These are phyloP conservation scores for Oncorhynchus kisutch DNA, from an alignment of 2,113 vertebrate species.

Conservation along the genomic window DNA sequence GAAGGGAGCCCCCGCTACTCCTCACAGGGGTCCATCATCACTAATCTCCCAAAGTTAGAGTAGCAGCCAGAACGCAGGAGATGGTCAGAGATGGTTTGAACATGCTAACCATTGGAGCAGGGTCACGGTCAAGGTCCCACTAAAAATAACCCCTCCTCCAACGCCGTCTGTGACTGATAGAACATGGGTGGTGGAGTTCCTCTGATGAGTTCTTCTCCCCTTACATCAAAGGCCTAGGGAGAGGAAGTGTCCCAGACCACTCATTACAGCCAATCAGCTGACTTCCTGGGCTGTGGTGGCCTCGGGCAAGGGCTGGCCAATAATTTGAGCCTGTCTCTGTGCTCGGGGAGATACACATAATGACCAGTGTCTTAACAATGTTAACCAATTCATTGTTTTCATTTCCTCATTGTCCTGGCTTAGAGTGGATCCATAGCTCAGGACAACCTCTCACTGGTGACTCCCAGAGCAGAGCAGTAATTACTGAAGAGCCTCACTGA, in stretches of 20 bases:
- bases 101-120: slow-evolving; percentile 17
- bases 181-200: background rate
- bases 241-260: slow-evolving; percentile 24
- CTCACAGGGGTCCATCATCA: slow-evolving; percentile 4
- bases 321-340: slow-evolving; percentile 32
- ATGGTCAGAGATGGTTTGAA: background rate
- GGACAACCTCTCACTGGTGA: too few species aligned
- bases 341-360: slow-evolving; percentile 36
- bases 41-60: slow-evolving; percentile 16
- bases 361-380: slow-evolving; percentile 35
- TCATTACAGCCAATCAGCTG: slow-evolving; percentile 46
- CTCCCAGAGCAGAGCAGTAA: too few species aligned
- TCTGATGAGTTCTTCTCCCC: slow-evolving; percentile 1
- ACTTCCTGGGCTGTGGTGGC: slow-evolving; percentile 18
- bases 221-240: slow-evolving; percentile 25
- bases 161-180: background rate
- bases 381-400: background rate
- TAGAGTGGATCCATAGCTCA: too few species aligned
- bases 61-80: background rate
- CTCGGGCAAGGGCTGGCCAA: slow-evolving; percentile 11
- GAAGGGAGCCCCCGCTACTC: slow-evolving; percentile 21
- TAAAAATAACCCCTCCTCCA: slow-evolving; percentile 32
- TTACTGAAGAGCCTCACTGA: too few species aligned
- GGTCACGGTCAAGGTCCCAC: slow-evolving; percentile 25
- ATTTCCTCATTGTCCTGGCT: too few species aligned